These are phyloP conservation scores for Cyrtodaria siliqua DNA, from an alignment of 2,888 invertebrate species.

Conservation along the genomic window DNA sequence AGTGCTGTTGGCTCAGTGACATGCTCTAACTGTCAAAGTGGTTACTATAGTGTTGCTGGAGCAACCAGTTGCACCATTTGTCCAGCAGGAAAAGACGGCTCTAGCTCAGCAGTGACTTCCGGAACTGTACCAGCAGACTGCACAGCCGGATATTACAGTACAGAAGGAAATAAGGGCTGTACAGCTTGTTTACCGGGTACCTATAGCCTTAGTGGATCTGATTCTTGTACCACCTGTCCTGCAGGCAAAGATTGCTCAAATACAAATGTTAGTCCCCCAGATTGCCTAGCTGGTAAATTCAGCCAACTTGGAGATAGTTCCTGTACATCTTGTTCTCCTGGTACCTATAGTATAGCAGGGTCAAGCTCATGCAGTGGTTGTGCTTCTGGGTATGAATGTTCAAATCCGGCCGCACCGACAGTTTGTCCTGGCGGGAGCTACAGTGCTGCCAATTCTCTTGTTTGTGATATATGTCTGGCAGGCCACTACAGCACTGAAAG, in stretches of 20 bases:
- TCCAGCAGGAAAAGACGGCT: conserved; percentile 70
- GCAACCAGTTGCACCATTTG: conserved; percentile 71
- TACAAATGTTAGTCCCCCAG: conserved; percentile 12
- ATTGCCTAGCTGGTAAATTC: conserved; percentile 59
- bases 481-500: conserved; percentile 67
- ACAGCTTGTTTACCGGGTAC: conserved; percentile 59
- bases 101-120: conserved; percentile 35
- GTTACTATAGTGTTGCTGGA: conserved; percentile 64
- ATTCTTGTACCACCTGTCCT: conserved; percentile 60
- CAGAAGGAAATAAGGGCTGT: conserved; percentile 55
- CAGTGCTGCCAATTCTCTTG: conserved; percentile 55
- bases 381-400: conserved; percentile 47
- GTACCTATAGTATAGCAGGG: conserved; percentile 57
- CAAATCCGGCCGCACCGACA: conserved; percentile 9
- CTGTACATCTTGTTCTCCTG: conserved; percentile 62
- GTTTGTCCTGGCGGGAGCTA: conserved; percentile 64
- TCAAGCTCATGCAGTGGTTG: conserved; percentile 39
- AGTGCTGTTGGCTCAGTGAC: conserved; percentile 55
- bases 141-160: conserved; percentile 66
- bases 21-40: conserved; percentile 68
- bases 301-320: conserved; percentile 35
- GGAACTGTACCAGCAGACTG: conserved; percentile 52
- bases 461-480: conserved; percentile 66
- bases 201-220: conserved; percentile 60
- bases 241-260: conserved; percentile 60